These are phyloP conservation scores for Poicephalus meyeri DNA, from an alignment of 2,113 vertebrate genomes.

Conservation along the genomic window DNA sequence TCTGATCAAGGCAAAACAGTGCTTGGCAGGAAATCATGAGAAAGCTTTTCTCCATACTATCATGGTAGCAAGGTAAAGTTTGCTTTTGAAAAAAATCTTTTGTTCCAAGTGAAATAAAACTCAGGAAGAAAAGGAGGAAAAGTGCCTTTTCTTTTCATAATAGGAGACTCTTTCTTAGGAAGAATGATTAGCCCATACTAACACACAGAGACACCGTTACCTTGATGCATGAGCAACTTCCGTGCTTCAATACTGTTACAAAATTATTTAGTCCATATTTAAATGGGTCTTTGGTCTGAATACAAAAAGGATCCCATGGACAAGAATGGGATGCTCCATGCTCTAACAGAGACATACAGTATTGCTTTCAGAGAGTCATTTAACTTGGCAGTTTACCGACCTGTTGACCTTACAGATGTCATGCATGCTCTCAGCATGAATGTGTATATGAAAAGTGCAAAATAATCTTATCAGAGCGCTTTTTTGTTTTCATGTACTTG, in stretches of 20 bases:
- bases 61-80: background rate
- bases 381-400: background rate
- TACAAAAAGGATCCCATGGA: background rate
- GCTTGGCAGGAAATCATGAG: background rate
- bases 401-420: background rate
- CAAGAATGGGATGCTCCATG: background rate
- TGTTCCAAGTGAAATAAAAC: background rate
- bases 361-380: background rate
- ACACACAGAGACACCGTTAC: background rate
- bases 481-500: background rate
- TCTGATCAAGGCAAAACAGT: background rate
- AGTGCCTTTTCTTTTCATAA: background rate
- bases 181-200: background rate
- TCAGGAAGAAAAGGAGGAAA: background rate
- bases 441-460: background rate
- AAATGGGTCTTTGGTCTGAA: background rate
- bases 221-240: background rate
- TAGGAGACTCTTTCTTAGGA: background rate
- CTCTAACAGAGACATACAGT: background rate
- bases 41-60: background rate
- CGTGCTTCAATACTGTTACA: background rate
- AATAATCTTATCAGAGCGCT: background rate
- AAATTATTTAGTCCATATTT: background rate
- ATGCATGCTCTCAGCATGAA: background rate
- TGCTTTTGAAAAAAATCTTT: background rate